A percentile compares a stretch with the other conserved stretches of the same genome.
phyloP scores from a whole-genome alignment of 1,140 invertebrate genomes.

The Samia ricini region DNA sequence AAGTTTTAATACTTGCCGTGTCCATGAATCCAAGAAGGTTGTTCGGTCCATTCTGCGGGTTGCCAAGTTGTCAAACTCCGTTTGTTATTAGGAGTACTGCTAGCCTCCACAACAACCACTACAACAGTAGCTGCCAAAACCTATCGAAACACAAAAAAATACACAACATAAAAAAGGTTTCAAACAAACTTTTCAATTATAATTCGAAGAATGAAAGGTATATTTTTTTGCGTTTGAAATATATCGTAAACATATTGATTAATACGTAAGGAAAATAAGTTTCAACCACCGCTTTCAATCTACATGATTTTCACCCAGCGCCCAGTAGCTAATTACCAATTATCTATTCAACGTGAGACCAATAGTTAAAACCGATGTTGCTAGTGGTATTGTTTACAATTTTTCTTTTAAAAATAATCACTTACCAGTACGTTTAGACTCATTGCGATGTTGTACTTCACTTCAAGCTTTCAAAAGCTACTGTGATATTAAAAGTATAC shows the following conservation, averaged over 20 bases:
- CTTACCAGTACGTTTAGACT: constrained; percentile 48
- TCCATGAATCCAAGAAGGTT: constrained; percentile 14
- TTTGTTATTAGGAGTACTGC: constrained; percentile 26
- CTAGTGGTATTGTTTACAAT: too few species aligned
- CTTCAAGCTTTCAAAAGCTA: constrained; percentile 16
- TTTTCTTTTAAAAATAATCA: constrained; percentile 11
- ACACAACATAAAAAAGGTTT: too few species aligned
- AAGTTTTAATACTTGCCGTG: constrained; percentile 9
- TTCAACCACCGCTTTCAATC: too few species aligned
- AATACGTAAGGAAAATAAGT: too few species aligned
- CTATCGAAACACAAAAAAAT: constrained; percentile 5
- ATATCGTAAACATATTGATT: too few species aligned
- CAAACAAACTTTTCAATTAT: too few species aligned
- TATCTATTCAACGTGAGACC: too few species aligned
- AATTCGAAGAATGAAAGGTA: too few species aligned
- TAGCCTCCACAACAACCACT: constrained; percentile 2
- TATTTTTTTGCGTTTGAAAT: too few species aligned
- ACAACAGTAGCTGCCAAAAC: constrained; percentile 9
- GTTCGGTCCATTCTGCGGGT: constrained; percentile 12
- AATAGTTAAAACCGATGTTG: too few species aligned
- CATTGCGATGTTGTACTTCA: constrained; percentile 39
- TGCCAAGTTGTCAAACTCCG: constrained; percentile 21
- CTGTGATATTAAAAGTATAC: constrained; percentile 32
- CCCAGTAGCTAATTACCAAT: too few species aligned
- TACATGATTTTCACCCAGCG: too few species aligned